A percentile compares a stretch with the other conserved stretches of the same genome.
Evolutionary conservation across 2,797 vertebrate species (phyloP).

Genomic region (Scolopax bukidnonensis): DNA sequence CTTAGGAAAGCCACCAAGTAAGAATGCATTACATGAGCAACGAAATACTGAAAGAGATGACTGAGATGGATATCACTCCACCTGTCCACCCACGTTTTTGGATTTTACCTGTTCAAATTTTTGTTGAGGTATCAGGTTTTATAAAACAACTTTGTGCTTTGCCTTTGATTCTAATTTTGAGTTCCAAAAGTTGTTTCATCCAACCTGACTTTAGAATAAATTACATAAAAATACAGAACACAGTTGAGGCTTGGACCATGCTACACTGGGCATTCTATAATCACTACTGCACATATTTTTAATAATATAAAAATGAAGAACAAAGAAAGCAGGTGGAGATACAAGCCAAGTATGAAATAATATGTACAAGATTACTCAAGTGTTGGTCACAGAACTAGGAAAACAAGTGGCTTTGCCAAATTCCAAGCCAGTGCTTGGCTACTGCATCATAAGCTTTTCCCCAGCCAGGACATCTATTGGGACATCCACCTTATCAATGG

Average conservation of each 20-base stretch:
- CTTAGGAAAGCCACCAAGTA: not conserved
- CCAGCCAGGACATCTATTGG: not conserved
- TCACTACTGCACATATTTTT: not conserved
- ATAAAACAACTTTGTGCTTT: not conserved
- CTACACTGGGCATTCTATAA: not conserved
- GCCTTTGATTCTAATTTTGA: not conserved
- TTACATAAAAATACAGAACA: not conserved
- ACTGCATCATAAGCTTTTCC: not conserved
- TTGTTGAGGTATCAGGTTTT: not conserved
- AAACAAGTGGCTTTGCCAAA: slow-evolving; percentile 20
- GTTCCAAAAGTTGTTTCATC: not conserved
- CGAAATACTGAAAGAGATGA: not conserved
- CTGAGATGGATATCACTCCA: not conserved
- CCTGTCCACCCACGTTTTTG: not conserved
- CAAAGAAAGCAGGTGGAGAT: not conserved
- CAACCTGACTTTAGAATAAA: not conserved
- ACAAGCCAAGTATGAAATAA: not conserved
- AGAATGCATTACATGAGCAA: not conserved
- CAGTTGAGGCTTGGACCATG: not conserved
- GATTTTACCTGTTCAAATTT: not conserved
- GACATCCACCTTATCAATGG: not conserved
- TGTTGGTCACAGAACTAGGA: not conserved
- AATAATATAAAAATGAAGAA: not conserved
- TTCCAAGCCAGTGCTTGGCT: not conserved
- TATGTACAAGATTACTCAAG: not conserved